phyloP scores from a whole-genome alignment of 2,113 vertebrate genomes.

The Alethe castanea region DNA sequence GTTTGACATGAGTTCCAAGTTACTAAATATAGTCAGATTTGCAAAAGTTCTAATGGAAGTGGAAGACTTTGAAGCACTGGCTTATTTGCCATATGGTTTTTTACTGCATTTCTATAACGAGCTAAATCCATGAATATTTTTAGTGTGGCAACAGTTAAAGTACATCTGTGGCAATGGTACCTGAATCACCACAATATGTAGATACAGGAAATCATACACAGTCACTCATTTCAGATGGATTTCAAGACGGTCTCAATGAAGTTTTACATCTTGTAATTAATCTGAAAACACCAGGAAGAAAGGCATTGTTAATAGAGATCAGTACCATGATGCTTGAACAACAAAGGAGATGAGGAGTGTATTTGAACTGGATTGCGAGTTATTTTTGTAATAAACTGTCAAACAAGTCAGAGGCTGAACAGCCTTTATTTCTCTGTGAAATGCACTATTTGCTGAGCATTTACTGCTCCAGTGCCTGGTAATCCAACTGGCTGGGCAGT shows the following conservation, averaged over 20 bases:
- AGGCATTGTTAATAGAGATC: background rate
- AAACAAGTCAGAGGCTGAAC: background rate
- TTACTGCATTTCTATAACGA: background rate
- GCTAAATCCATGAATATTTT: background rate
- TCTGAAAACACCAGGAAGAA: background rate
- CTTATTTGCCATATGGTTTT: background rate
- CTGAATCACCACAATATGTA: background rate
- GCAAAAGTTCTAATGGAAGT: background rate
- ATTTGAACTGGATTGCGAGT: slow-evolving; percentile 31
- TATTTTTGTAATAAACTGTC: slow-evolving; percentile 12
- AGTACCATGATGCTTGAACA: background rate
- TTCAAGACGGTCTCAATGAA: background rate
- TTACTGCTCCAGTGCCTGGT: background rate
- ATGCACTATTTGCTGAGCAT: background rate
- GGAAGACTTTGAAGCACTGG: background rate
- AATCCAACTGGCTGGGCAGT: background rate
- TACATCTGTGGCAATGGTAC: background rate
- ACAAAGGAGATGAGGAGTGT: background rate
- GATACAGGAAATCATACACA: background rate
- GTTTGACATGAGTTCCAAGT: background rate
- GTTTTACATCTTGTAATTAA: background rate
- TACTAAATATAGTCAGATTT: background rate
- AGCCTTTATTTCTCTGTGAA: slow-evolving; percentile 27
- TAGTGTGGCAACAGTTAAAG: background rate
- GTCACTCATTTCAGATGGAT: background rate